These are phyloP conservation scores for Hyla sarda DNA, from an alignment of 2,113 vertebrate genomes.

Conservation along the genomic window DNA sequence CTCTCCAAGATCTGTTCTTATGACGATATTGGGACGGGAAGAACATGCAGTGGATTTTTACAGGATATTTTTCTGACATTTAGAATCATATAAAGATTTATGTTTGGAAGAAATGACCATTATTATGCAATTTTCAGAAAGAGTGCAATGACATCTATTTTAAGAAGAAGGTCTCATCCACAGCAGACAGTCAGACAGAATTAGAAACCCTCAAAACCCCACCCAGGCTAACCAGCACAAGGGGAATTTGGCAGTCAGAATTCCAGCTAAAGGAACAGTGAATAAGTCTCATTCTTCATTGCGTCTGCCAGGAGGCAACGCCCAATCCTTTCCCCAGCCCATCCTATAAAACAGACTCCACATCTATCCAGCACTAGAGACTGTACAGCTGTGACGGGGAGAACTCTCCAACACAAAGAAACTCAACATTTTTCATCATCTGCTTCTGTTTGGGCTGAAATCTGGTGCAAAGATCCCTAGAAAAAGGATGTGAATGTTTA, in stretches of 20 bases:
- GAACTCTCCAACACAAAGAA: not conserved
- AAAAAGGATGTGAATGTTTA: not conserved
- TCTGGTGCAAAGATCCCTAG: not conserved
- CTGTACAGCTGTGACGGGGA: not conserved
- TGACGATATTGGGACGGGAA: not conserved
- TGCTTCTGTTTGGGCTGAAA: slow-evolving; percentile 41
- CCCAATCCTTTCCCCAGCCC: slow-evolving; percentile 9
- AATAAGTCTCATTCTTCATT: slow-evolving; percentile 43
- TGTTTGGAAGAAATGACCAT: not conserved
- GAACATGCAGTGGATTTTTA: not conserved
- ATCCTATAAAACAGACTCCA: not conserved
- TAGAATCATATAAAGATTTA: not conserved
- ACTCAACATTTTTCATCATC: not conserved
- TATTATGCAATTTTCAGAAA: not conserved
- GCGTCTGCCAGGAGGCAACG: slow-evolving; percentile 30
- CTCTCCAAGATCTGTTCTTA: too few species aligned
- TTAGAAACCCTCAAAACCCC: slow-evolving; percentile 5
- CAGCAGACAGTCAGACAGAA: not conserved
- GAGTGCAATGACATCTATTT: not conserved
- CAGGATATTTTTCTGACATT: not conserved
- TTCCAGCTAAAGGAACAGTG: slow-evolving; percentile 18
- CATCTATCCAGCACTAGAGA: slow-evolving; percentile 14
- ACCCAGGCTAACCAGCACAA: slow-evolving; percentile 12
- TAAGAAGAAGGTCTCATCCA: not conserved
- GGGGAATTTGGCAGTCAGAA: slow-evolving; percentile 44